Evolutionary conservation across 2,113 vertebrate genomes (phyloP).

Genomic region (Lucifuga dentata): DNA sequence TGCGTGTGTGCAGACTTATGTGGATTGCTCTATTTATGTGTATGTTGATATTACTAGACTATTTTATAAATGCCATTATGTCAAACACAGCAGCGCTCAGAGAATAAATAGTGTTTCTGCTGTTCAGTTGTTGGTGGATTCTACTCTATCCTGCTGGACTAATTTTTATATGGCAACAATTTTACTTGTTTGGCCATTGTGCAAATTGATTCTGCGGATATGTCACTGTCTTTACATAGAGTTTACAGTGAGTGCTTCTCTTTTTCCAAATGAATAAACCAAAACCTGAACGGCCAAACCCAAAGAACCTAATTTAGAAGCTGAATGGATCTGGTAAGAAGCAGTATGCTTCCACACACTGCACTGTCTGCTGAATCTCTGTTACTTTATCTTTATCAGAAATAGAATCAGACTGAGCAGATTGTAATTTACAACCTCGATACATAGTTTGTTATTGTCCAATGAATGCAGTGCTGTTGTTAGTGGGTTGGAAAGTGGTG

Average conservation of each 20-base stretch:
- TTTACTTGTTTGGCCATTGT: not conserved
- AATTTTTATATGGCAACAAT: not conserved
- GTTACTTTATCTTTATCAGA: too few species aligned
- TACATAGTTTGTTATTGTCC: too few species aligned
- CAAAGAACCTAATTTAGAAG: conserved; percentile 2
- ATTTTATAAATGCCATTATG: not conserved
- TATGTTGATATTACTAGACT: conserved; percentile 4
- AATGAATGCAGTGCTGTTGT: too few species aligned
- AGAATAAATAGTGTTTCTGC: conserved; percentile 1
- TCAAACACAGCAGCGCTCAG: not conserved
- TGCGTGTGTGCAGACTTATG: conserved; percentile 1
- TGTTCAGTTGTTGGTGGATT: not conserved
- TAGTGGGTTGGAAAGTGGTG: too few species aligned
- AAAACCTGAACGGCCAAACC: not conserved
- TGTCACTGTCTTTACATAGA: not conserved
- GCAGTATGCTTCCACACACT: too few species aligned
- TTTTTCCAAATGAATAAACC: too few species aligned
- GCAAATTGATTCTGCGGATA: not conserved
- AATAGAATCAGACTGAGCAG: too few species aligned
- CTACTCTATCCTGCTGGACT: not conserved
- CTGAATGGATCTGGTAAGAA: too few species aligned
- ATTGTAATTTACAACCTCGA: too few species aligned
- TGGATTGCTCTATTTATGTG: not conserved
- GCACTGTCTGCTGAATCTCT: too few species aligned
- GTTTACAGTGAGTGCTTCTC: conserved; percentile 1